Percentiles rank a stretch among this genome's conserved stretches.
Conservation (phyloP, 1,140 invertebrate genomes). For the Micrasema longulum region DNA sequence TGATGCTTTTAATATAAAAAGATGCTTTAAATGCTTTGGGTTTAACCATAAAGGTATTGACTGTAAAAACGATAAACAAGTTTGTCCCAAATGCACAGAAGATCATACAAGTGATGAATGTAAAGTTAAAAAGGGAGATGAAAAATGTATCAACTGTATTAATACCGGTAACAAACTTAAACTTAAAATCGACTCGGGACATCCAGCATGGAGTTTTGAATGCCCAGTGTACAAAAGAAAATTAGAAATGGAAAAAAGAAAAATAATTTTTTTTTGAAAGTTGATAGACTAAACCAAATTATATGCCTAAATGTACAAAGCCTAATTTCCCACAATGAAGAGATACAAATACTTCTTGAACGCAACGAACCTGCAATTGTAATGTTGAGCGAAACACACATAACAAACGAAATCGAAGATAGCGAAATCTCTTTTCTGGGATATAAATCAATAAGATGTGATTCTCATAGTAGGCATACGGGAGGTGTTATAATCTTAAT, state of each 20-base stretch:
- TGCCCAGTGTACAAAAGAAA: no score
- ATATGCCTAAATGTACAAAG: no score
- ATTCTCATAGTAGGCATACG: background rate
- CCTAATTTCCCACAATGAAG: background rate
- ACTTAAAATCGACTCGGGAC: background rate
- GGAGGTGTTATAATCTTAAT: background rate
- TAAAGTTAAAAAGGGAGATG: background rate
- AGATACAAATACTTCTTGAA: background rate
- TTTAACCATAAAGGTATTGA: slow-evolving; percentile 11
- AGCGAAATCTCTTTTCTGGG: no score
- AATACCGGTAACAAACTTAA: background rate
- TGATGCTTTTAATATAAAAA: slow-evolving; percentile 6
- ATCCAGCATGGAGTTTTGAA: no score
- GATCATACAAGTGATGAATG: no score
- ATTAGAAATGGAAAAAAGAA: no score
- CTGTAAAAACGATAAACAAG: no score
- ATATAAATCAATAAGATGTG: background rate
- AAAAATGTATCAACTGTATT: background rate
- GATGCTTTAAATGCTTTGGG: slow-evolving; percentile 6
- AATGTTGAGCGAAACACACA: background rate
- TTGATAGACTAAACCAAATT: no score
- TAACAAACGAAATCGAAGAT: no score
- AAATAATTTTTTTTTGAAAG: no score
- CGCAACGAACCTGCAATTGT: background rate
- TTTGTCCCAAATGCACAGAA: no score